Evolutionary conservation across 1,140 invertebrate genomes (phyloP).

Genomic region (Apis dorsata): DNA sequence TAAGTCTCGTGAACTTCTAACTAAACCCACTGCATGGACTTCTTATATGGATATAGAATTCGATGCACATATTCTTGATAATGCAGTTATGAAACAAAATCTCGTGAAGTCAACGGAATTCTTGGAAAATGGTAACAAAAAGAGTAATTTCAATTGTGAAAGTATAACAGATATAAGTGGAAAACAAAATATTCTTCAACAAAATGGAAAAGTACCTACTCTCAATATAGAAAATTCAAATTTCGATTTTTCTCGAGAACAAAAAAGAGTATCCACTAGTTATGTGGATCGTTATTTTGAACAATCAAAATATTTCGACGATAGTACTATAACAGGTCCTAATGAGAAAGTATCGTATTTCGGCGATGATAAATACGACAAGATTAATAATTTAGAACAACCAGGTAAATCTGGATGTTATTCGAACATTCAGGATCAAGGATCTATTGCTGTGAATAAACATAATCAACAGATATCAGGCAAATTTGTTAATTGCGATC

Average conservation of each 20-base stretch:
- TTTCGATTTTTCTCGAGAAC: slow-evolving; percentile 61
- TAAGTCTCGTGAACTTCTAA: slow-evolving; percentile 85
- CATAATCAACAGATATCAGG: slow-evolving; percentile 24
- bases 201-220: slow-evolving; percentile 69
- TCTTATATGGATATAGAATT: slow-evolving; percentile 77
- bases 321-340: slow-evolving; percentile 47
- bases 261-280: slow-evolving; percentile 75
- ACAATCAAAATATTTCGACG: slow-evolving; percentile 74
- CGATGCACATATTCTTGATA: slow-evolving; percentile 72
- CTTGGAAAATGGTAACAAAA: slow-evolving; percentile 73
- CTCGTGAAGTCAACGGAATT: slow-evolving; percentile 76
- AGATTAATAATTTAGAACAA: slow-evolving; percentile 75
- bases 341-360: slow-evolving; percentile 63
- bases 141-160: slow-evolving; percentile 51
- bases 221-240: slow-evolving; percentile 64
- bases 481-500: slow-evolving; percentile 59
- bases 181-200: slow-evolving; percentile 59
- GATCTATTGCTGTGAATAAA: slow-evolving; percentile 20
- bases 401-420: slow-evolving; percentile 64
- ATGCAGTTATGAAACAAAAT: slow-evolving; percentile 69
- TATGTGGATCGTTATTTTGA: slow-evolving; percentile 78
- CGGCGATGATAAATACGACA: slow-evolving; percentile 68
- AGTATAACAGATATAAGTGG: slow-evolving; percentile 8
- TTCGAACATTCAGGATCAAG: slow-evolving; percentile 69
- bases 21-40: slow-evolving; percentile 80